Evolutionary conservation across 1,140 invertebrate species (phyloP), one percentile per base, ranked within the genome.

Genomic region (Phymorhynchus buccinoides): DNA sequence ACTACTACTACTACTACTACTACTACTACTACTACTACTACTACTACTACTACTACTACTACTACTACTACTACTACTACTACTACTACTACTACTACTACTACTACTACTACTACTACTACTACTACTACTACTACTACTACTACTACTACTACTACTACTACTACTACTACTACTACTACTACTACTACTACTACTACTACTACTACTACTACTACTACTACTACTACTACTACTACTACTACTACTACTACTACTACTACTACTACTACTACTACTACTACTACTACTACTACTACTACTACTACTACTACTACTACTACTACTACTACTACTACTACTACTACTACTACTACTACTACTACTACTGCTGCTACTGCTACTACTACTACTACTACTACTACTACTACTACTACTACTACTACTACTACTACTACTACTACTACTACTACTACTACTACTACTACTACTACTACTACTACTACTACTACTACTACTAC

Each of bases 41-140:
- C 79, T 80, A 41, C 79, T 41, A 80, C 79, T 80, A 80, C 3
- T 80, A 14, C 79, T 80, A 14, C 79, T 1, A 37, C 48, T 83
- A 71, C 48, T 71, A 71, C 62, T 6, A 68, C 62, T 83, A 68
- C 62, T 83, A 39, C 30, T 37, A 68, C 62, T 83, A 68, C 62
- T 68, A 42, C 41, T 83, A 41, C 32, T 7, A 37, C 79, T 4
- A 80, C 79, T 80, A 6, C 79, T 80, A 80, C 79, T 80, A 66
- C 81, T 66, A 83, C 81, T 80, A 62, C 79, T 80, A 4, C 79
- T 80, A 80, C 79, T 80, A 80, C 79, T 80, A 80, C 79, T 80
- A 80, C 3, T 80, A 14, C 79, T 80, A 14, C 79, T 1, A 37
- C 48, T 83, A 71, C 48, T 71, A 71, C 62, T 6, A 68, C 62